Conservation (phyloP, 2,797 vertebrate genomes). For the Melanotaenia trifasciata region DNA sequence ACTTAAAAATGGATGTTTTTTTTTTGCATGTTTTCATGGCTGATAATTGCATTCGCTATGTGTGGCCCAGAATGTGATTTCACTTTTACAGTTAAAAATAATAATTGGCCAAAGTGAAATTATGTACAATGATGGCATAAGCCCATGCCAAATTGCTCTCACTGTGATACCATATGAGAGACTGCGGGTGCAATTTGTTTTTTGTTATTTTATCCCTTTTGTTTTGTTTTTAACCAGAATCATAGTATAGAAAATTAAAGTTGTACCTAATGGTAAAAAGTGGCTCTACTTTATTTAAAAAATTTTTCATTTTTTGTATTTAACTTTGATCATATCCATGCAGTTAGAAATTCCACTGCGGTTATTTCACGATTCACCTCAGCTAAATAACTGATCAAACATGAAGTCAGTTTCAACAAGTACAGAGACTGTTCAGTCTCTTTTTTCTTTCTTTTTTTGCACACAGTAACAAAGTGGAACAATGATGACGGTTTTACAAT, state of each 20-base stretch:
- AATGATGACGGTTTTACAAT: slow-evolving; percentile 55
- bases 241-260: slow-evolving; percentile 34
- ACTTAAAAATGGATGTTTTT: slow-evolving; percentile 35
- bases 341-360: neutral
- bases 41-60: slow-evolving; percentile 42
- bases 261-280: slow-evolving; percentile 10
- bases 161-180: slow-evolving; percentile 67
- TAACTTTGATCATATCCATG: neutral
- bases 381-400: slow-evolving; percentile 48
- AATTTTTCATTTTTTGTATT: neutral
- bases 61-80: slow-evolving; percentile 49
- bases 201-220: slow-evolving; percentile 11
- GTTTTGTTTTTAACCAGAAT: slow-evolving; percentile 33
- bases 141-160: slow-evolving; percentile 57
- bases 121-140: slow-evolving; percentile 58
- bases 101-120: slow-evolving; percentile 63
- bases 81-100: slow-evolving; percentile 68
- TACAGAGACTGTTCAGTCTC: slow-evolving; percentile 27
- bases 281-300: neutral
- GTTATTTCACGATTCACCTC: slow-evolving; percentile 39
- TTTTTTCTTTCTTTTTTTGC: slow-evolving; percentile 8
- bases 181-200: slow-evolving; percentile 52
- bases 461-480: slow-evolving; percentile 51
- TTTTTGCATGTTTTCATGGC: slow-evolving; percentile 26
- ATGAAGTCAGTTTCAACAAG: slow-evolving; percentile 35